Base-by-base conservation (phyloP, 2,797 vertebrate genomes). In the Acanthurus tractus region DNA sequence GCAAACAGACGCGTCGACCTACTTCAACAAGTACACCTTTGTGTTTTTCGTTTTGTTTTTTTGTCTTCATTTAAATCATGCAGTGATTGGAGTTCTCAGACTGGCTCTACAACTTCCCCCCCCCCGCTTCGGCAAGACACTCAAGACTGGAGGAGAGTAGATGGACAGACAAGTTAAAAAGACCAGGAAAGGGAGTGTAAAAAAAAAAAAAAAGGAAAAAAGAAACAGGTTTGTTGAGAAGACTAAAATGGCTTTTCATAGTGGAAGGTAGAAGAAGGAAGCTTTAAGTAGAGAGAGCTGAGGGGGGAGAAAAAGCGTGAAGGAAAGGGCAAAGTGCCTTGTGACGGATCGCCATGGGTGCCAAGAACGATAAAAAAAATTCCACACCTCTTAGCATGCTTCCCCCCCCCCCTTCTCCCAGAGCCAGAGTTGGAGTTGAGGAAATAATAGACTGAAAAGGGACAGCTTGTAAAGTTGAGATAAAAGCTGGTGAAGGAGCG, bases 401-500 rank as follows among this genome's bases (percentile, higher is more conserved):
- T 81, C 79, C 76, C 65, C 72, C 67, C 46, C 75, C 55, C 63
- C 50, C 48, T 85, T 79, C 76, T 76, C 86, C 3, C 67, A 80
- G 77, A 87, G 80, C 70, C 77, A 63, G 86, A 84, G 84, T 77
- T 88, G 88, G 87, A 93, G 89, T 88, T 85, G 84, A 91, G 80
- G 83, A 88, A 94, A 93, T 93, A 93, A 94, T 91, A 87, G 90
- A 90, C 87, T 90, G 91, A 93, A 93, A 94, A 89, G 88, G 87
- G 84, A 79, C 87, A 86, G 88, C 87, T 92, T 95, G 93, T 94
- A 94, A 93, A 93, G 92, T 92, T 86, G 86, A 92, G 91, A 95
- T 93, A 92, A 94, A 94, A 93, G 89, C 88, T 57, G 80, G 74
- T 67, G 78, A 89, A 79, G 73, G 74, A 90, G 85, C 13, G 76